Base-by-base conservation (phyloP, 2,888 invertebrate genomes). In the Calameuta filiformis region DNA sequence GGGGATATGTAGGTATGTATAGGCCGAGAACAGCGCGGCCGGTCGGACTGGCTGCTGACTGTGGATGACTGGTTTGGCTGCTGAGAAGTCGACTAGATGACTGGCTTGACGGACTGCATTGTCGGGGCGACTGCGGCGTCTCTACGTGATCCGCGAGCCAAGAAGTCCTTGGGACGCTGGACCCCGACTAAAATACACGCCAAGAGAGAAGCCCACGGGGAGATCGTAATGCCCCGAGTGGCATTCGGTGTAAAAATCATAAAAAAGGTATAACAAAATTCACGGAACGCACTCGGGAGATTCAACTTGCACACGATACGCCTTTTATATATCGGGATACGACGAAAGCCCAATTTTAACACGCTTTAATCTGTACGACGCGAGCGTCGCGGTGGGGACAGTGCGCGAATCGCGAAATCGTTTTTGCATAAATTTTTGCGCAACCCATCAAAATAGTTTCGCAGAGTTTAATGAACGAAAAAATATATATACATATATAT, bases 61-160 rank as follows among this genome's bases (percentile, higher is more conserved):
- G 73, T 35, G 73, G 12, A 15, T 68, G 56, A 9, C 56, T 56
- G 23, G 56, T 23, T 56, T 56, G 23, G 23, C 56, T 56, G 23
- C 56, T 30, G 73, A 35, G 37, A 69, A 75, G 31, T 69, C 69
- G 69, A 75, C 74, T 75, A 23, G 77, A 75, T 68, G 73, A 76
- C 77, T 73, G 33, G 73, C 69, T 79, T 79, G 76, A 77, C 77
- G 76, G 40, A 77, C 68, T 79, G 83, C 81, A 83, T 85, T 82
- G 82, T 83, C 82, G 75, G 77, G 69, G 79, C 77, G 82, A 81
- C 81, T 77, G 33, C 33, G 83, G 82, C 81, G 81, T 34, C 71
- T 34, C 33, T 80, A 85, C 85, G 86, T 86, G 85, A 85, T 82
- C 80, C 76, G 85, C 77, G 79, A 85, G 81, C 81, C 82, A 84